These are phyloP conservation scores for Leptopilina syphax DNA, from an alignment of 2,888 invertebrate genomes.

Conservation along the genomic window DNA sequence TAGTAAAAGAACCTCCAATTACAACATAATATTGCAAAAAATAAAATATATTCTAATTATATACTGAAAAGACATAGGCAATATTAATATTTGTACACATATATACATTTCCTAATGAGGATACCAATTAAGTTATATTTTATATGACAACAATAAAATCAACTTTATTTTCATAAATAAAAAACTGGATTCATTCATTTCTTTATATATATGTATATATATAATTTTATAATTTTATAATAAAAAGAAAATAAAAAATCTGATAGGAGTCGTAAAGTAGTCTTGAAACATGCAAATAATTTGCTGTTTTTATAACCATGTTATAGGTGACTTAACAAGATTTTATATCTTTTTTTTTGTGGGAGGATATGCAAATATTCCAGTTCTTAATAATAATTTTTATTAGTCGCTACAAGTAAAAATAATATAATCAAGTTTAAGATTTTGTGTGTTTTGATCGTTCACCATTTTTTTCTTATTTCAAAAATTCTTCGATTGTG, in stretches of 20 bases:
- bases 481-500: background rate
- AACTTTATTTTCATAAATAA: constrained; percentile 12
- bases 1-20: background rate
- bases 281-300: constrained; percentile 8
- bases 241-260: background rate
- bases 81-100: background rate
- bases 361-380: constrained; percentile 22
- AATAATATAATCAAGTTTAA: background rate
- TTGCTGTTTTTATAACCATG: constrained; percentile 17
- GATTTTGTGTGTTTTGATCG: background rate
- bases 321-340: constrained; percentile 11
- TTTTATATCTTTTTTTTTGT: constrained; percentile 14
- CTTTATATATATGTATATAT: background rate
- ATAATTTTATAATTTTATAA: constrained; percentile 15
- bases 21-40: background rate
- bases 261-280: constrained; percentile 11
- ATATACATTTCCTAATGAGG: background rate
- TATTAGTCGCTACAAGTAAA: constrained; percentile 10
- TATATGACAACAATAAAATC: constrained; percentile 8
- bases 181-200: constrained; percentile 15
- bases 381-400: constrained; percentile 20
- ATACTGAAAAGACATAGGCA: background rate
- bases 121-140: constrained; percentile 8
- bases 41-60: background rate
- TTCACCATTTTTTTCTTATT: background rate